A percentile compares a stretch with the other conserved stretches of the same genome.
Evolutionary conservation across 1,140 invertebrate species (phyloP).

Genomic region (Diuraphis noxia): DNA sequence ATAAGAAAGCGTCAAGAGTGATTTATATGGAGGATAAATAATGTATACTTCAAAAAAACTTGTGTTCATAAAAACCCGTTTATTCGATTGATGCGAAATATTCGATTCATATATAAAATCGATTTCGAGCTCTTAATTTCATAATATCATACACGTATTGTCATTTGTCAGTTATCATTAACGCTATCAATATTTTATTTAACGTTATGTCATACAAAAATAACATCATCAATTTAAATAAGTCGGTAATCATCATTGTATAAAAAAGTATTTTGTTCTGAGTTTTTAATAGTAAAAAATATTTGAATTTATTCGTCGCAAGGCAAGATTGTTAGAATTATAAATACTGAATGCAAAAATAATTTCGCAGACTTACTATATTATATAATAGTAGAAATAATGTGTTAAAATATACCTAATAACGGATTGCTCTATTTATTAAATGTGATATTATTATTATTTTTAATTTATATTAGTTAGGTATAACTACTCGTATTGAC

Average conservation of each 20-base stretch:
- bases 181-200: neutral
- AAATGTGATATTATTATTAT: neutral
- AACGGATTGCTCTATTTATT: neutral
- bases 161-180: neutral
- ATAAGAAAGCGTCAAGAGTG: conserved; percentile 18
- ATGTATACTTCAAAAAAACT: neutral
- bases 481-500: neutral
- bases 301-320: neutral
- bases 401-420: neutral
- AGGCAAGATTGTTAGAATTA: neutral
- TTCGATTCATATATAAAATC: neutral
- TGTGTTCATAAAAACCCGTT: neutral
- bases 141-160: neutral
- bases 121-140: neutral
- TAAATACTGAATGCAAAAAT: neutral
- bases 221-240: neutral
- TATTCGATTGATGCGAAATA: neutral
- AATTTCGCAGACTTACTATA: neutral
- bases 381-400: neutral
- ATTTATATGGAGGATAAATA: neutral
- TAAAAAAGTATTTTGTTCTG: no score
- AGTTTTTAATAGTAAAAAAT: neutral
- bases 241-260: neutral
- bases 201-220: neutral
- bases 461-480: neutral